Conservation (phyloP, 2,797 vertebrate genomes). For the Tiaroga cobitis region DNA sequence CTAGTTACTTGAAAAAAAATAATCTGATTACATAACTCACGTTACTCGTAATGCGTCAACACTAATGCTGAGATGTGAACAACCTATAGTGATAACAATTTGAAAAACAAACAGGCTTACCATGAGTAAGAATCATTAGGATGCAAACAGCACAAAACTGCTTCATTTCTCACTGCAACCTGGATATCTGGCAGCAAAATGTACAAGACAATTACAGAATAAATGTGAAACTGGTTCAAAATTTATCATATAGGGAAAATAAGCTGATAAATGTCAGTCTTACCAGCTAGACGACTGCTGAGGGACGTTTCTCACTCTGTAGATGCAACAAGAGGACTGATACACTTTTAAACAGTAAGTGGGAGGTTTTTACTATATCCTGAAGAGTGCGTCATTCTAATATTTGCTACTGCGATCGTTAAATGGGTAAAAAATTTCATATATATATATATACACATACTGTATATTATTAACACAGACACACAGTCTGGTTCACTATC, state of each 20-base stretch:
- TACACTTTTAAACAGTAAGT: background rate
- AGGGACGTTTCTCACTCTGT: background rate
- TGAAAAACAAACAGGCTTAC: background rate
- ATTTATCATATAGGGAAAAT: background rate
- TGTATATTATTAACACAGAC: no score
- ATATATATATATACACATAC: background rate
- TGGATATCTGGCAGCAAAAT: background rate
- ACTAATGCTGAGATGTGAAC: background rate
- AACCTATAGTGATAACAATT: background rate
- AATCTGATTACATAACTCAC: background rate
- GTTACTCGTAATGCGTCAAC: background rate
- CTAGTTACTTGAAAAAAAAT: background rate
- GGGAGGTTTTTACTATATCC: background rate
- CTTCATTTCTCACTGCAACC: constrained; percentile 24
- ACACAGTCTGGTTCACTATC: no score
- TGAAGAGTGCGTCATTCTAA: background rate
- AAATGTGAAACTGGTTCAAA: background rate
- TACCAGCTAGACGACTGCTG: background rate
- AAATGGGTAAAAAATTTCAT: background rate
- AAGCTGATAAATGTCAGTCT: background rate
- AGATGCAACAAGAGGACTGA: background rate
- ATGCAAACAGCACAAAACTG: background rate
- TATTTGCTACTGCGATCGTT: background rate
- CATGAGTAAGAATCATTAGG: constrained; percentile 21
- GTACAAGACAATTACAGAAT: background rate